Conservation (phyloP, 2,113 vertebrate genomes). For the Forbesichthys agassizii region DNA sequence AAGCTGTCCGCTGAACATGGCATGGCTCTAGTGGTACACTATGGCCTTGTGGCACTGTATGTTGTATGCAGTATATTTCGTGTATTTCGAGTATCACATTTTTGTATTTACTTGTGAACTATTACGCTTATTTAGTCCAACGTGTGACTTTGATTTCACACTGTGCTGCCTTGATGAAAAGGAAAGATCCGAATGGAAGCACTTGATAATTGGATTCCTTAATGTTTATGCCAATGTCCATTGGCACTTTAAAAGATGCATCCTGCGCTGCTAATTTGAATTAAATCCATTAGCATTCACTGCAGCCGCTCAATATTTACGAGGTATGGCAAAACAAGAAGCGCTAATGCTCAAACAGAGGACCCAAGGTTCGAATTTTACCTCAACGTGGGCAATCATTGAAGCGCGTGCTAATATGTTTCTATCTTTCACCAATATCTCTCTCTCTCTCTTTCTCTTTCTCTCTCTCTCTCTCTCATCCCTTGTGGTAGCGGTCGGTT, state of each 20-base stretch:
- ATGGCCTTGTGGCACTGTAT: background rate
- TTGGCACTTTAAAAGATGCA: slow-evolving; percentile 41
- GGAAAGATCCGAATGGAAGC: slow-evolving; percentile 17
- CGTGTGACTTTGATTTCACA: slow-evolving; percentile 46
- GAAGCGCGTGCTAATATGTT: slow-evolving; percentile 33
- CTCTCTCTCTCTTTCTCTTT: slow-evolving; percentile 24
- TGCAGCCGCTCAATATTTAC: slow-evolving; percentile 48
- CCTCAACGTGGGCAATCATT: slow-evolving; percentile 50
- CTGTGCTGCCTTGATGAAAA: slow-evolving; percentile 53
- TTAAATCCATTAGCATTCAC: slow-evolving; percentile 54
- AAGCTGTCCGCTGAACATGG: slow-evolving; percentile 21
- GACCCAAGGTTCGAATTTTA: slow-evolving; percentile 53
- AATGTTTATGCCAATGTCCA: slow-evolving; percentile 47
- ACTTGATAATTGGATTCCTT: slow-evolving; percentile 48
- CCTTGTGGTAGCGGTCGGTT: slow-evolving; percentile 24
- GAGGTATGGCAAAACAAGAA: slow-evolving; percentile 40
- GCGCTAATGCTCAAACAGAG: slow-evolving; percentile 43
- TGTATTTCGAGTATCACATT: background rate
- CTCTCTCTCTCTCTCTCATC: slow-evolving; percentile 29
- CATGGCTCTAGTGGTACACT: background rate
- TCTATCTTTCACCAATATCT: slow-evolving; percentile 2
- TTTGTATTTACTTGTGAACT: slow-evolving; percentile 36
- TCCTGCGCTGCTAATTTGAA: slow-evolving; percentile 45
- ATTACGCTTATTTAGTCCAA: slow-evolving; percentile 19
- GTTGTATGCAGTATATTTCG: background rate